These are phyloP conservation scores for Drosophila infuscata DNA, from an alignment of 2,888 invertebrate genomes.

Conservation along the genomic window DNA sequence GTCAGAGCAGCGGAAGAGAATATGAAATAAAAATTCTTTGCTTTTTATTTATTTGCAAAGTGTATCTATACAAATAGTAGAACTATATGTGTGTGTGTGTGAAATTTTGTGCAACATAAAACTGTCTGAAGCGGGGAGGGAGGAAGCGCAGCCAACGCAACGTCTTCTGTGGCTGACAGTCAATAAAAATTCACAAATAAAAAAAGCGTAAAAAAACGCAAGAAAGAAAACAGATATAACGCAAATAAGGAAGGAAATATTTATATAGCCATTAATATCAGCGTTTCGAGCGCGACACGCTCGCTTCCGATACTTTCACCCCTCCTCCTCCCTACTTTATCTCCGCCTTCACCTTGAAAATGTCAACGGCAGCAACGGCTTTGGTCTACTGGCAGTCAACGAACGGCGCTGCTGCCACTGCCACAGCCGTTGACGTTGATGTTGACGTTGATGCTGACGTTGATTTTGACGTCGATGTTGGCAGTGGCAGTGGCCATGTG, in stretches of 20 bases:
- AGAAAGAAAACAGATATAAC: constrained; percentile 10
- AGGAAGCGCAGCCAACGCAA: neutral
- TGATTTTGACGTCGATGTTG: constrained; percentile 4
- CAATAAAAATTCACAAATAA: constrained; percentile 9
- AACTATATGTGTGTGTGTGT: neutral
- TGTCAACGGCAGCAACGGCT: constrained; percentile 65
- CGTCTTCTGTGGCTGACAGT: constrained; percentile 1
- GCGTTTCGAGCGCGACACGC: neutral
- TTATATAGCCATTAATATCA: constrained; percentile 33
- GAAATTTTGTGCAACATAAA: constrained; percentile 25
- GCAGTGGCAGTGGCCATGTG: constrained; percentile 19
- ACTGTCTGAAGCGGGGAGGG: neutral
- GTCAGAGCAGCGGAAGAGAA: constrained; percentile 1
- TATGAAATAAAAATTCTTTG: neutral
- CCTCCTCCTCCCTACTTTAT: neutral
- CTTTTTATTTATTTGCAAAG: neutral
- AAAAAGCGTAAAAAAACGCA: neutral
- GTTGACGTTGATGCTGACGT: constrained; percentile 3
- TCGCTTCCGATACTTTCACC: neutral
- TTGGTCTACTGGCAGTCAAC: constrained; percentile 74
- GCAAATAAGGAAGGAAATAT: constrained; percentile 30
- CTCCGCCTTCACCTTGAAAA: constrained; percentile 25
- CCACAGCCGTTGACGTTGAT: neutral
- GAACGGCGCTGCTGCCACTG: constrained; percentile 37
- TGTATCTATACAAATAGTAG: neutral